Conservation (phyloP, 2,888 invertebrate species). For the Dryadula phaetusa region DNA sequence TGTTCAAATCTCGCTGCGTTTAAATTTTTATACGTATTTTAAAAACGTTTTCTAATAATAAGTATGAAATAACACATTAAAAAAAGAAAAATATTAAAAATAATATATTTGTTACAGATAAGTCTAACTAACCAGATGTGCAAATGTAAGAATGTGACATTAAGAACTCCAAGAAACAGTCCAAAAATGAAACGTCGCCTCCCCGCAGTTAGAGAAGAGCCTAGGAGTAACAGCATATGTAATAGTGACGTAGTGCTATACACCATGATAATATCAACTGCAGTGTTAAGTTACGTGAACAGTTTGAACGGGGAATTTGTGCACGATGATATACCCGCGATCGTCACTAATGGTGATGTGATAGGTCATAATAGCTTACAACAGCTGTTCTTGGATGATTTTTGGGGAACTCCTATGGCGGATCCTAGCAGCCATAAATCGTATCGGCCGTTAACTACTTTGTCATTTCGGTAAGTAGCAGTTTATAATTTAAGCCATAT, state of each 20-base stretch:
- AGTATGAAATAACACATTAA: too few relatives aligned
- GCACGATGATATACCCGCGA: slow-evolving; percentile 94
- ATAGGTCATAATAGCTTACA: slow-evolving; percentile 86
- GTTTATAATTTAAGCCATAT: too few relatives aligned
- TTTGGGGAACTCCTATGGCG: slow-evolving; percentile 94
- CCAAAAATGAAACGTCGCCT: slow-evolving; percentile 81
- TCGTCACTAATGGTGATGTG: slow-evolving; percentile 92
- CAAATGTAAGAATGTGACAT: slow-evolving; percentile 74
- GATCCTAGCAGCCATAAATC: slow-evolving; percentile 93
- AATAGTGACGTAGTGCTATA: slow-evolving; percentile 85
- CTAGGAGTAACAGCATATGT: slow-evolving; percentile 49
- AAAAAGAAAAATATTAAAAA: too few relatives aligned
- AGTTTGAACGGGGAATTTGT: slow-evolving; percentile 92
- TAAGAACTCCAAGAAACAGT: slow-evolving; percentile 56
- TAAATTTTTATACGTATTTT: slow-evolving; percentile 1
- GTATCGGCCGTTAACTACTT: slow-evolving; percentile 92
- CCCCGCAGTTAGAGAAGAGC: slow-evolving; percentile 73
- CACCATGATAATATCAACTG: slow-evolving; percentile 86
- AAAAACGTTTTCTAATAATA: too few relatives aligned
- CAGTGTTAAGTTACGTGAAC: slow-evolving; percentile 89
- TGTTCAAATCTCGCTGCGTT: background rate
- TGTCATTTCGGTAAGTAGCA: slow-evolving; percentile 93
- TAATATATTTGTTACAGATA: slow-evolving; percentile 73
- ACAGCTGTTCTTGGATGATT: slow-evolving; percentile 90
- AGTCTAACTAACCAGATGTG: slow-evolving; percentile 64